Conservation (phyloP, 2,888 invertebrate genomes). For the Nomada fabriciana region DNA sequence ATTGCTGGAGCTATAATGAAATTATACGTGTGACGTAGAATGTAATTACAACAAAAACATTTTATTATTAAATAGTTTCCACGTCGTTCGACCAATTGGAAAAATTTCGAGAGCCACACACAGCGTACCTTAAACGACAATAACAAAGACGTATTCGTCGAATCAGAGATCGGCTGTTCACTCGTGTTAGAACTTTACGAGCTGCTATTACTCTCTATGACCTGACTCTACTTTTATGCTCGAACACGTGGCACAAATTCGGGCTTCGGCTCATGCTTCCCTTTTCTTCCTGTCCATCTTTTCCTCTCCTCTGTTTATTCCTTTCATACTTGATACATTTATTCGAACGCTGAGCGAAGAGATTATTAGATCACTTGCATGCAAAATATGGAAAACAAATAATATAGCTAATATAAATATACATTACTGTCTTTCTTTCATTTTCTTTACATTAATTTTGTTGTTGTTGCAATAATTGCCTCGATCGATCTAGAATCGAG, state of each 20-base stretch:
- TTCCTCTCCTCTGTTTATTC: background rate
- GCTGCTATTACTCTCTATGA: slow-evolving; percentile 50
- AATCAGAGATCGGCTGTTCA: slow-evolving; percentile 57
- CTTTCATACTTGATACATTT: background rate
- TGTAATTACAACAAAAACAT: too few species aligned
- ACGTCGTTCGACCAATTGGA: background rate
- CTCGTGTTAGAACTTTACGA: slow-evolving; percentile 63
- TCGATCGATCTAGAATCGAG: too few species aligned
- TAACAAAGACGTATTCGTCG: slow-evolving; percentile 56
- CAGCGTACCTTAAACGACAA: slow-evolving; percentile 45
- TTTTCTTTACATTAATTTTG: too few species aligned
- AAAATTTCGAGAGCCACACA: background rate
- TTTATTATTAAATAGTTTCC: background rate
- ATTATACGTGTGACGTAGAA: too few species aligned
- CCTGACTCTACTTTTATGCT: slow-evolving; percentile 61
- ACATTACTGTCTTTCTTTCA: too few species aligned
- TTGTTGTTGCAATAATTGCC: too few species aligned
- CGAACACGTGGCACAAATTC: slow-evolving; percentile 29
- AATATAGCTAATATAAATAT: too few species aligned
- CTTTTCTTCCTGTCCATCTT: background rate
- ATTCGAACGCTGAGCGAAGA: background rate
- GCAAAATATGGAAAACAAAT: too few species aligned
- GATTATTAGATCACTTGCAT: too few species aligned
- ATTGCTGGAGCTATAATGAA: too few species aligned
- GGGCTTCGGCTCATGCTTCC: background rate